Base-by-base conservation (phyloP, 2,888 invertebrate species). In the Catocala nupta region DNA sequence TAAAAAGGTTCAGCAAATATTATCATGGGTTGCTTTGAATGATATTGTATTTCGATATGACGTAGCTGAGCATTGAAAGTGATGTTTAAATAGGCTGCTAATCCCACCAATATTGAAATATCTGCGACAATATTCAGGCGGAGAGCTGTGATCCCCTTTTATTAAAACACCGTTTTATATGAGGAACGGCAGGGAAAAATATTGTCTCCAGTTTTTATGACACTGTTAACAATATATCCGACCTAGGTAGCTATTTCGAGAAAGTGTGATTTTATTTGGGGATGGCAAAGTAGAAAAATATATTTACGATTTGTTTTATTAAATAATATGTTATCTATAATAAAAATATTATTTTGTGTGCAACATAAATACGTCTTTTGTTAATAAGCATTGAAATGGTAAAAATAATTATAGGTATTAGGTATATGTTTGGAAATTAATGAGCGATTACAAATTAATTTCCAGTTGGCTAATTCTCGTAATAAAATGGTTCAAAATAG, bases 31-130 rank as follows among this genome's bases (percentile, higher is more conserved):
- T 87, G 85, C 84, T 84, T 83, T 88, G 86, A 88, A 86, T 86
- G 89, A 88, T 90, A 90, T 92, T 92, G 92, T 93, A 92, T 92
- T 89, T 85, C 90, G 86, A 90, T 91, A 89, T 91, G 89, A 85
- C 87, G 84, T 81, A 81, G 88, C 80, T 85, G 81, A 81, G 84
- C 87, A 90, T 91, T 90, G 87, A 90, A 86, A 86, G 84, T 84
- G 87, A 84, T 93, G 92, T 93, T 93, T 93, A 92, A 93, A 92
- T 90, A 92, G 93, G 91, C 88, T 86, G 89, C 90, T 93, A 93
- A 93, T 93, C 92, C 91, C 78, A 87, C 92, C 93, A 92, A 92
- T 93, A 93, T 93, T 93, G 93, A 93, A 93, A 93, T 92, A 93
- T 93, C 93, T 85, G 89, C 88, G 92, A 93, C 93, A 93, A 92